Evolutionary conservation across 2,888 invertebrate genomes (phyloP).

Genomic region (Eupithecia tripunctaria): DNA sequence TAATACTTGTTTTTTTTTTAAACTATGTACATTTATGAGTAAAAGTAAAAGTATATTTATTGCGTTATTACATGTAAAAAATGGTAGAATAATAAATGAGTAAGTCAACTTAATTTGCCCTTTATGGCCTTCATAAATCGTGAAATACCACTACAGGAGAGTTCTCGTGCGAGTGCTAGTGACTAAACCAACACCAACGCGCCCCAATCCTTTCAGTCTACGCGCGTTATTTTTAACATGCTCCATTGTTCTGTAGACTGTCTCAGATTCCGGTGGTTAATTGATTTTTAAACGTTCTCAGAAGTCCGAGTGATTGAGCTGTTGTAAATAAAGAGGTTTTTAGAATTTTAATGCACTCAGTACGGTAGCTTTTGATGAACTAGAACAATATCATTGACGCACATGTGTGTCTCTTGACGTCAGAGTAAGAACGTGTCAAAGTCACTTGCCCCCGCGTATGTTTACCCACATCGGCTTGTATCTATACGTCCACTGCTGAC

Average conservation of each 20-base stretch:
- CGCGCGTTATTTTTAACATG: slow-evolving; percentile 72
- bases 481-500: no score
- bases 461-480: no score
- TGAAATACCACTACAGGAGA: background rate
- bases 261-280: slow-evolving; percentile 69
- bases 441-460: no score
- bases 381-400: background rate
- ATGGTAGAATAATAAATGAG: no score
- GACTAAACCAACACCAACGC: slow-evolving; percentile 35
- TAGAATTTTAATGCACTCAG: slow-evolving; percentile 30
- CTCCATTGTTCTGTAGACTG: slow-evolving; percentile 38
- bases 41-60: no score
- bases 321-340: slow-evolving; percentile 45
- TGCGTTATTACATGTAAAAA: no score
- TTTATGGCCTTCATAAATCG: no score
- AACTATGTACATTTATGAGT: background rate
- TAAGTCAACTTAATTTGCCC: no score
- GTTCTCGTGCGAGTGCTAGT: background rate
- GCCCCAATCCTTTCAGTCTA: slow-evolving; percentile 59
- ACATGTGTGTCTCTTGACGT: background rate
- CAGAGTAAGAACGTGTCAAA: background rate
- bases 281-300: slow-evolving; percentile 74
- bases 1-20: background rate
- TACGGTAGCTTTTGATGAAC: slow-evolving; percentile 18
- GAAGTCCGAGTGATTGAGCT: slow-evolving; percentile 66